phyloP scores from a whole-genome alignment of 2,888 invertebrate species.

The Lysandra bellargus region DNA sequence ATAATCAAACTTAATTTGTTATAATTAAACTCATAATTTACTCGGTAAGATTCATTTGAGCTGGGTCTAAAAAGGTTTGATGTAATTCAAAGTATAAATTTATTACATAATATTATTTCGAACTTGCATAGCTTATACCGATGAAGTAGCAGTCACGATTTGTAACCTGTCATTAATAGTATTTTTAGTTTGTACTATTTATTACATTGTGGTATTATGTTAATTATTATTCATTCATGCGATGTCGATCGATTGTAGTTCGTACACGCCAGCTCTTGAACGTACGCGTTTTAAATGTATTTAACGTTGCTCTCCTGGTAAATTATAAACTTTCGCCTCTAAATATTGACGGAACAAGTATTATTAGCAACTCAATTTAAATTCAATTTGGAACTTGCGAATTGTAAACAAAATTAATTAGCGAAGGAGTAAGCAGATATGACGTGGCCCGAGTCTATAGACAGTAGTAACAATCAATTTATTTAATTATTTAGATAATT shows the following conservation, averaged over 20 bases:
- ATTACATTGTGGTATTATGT: no score
- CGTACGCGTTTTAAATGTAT: background rate
- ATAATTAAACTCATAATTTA: no score
- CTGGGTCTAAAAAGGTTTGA: no score
- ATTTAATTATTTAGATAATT: no score
- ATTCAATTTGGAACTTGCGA: background rate
- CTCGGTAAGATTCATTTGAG: no score
- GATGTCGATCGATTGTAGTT: background rate
- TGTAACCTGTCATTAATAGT: no score
- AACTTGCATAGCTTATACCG: no score
- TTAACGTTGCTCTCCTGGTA: background rate
- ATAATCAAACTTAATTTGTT: no score
- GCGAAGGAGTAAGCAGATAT: background rate
- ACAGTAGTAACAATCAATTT: background rate
- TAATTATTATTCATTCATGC: background rate
- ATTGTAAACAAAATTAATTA: background rate
- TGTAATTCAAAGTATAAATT: no score
- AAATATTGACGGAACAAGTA: background rate
- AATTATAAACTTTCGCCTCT: background rate
- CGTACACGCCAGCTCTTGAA: background rate
- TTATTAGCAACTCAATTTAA: background rate
- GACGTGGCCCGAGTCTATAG: background rate
- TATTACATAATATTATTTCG: no score
- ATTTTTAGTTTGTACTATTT: no score
- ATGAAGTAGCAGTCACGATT: no score